phyloP scores from a whole-genome alignment of 2,113 vertebrate genomes.

The Gymnorhina tibicen region DNA sequence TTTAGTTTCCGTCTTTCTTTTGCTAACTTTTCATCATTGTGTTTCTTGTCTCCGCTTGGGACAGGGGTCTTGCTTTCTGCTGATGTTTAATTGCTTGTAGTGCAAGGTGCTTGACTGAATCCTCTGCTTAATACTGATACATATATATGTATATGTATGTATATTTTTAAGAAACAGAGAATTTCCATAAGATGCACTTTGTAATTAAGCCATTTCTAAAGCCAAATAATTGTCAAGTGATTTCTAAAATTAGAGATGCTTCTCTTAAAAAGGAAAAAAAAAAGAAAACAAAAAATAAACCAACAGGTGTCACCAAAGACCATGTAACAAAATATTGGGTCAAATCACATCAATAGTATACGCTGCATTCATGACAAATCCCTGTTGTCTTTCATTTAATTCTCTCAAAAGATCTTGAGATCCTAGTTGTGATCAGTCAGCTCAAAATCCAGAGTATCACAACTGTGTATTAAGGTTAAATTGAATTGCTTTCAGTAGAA shows the following conservation, averaged over 20 bases:
- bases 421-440: slow-evolving; percentile 1
- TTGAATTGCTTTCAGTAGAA: slow-evolving; percentile 16
- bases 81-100: not conserved
- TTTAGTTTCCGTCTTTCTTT: not conserved
- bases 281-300: not conserved
- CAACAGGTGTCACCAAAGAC: slow-evolving; percentile 64
- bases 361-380: not conserved
- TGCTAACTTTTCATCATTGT: not conserved
- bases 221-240: not conserved
- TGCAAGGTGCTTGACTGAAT: not conserved
- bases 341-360: not conserved
- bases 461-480: not conserved
- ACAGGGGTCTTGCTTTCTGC: not conserved
- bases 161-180: not conserved
- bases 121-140: not conserved
- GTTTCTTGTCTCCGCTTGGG: not conserved
- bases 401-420: slow-evolving; percentile 11
- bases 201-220: not conserved
- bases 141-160: not conserved
- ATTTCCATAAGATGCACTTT: not conserved
- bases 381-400: not conserved
- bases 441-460: not conserved
- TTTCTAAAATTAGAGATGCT: not conserved
- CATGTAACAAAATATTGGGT: slow-evolving; percentile 2
- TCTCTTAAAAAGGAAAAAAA: not conserved